Conservation (phyloP, 2,113 vertebrate genomes). For the Mesitornis unicolor region DNA sequence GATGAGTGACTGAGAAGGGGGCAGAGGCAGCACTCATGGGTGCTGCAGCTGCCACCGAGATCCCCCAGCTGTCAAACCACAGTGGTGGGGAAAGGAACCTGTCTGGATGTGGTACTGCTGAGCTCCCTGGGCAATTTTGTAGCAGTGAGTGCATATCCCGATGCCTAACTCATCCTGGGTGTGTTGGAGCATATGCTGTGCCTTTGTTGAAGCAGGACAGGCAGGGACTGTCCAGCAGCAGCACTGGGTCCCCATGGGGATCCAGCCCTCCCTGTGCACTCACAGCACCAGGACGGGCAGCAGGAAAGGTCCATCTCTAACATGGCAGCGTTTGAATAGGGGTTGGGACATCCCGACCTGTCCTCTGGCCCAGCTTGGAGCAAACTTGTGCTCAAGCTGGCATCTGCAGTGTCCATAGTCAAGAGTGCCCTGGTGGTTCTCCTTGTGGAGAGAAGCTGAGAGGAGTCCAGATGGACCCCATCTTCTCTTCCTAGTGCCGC, state of each 20-base stretch:
- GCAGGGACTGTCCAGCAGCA: not conserved
- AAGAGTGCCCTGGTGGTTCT: not conserved
- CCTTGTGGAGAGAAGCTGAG: not conserved
- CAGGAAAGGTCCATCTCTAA: not conserved
- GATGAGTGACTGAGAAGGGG: not conserved
- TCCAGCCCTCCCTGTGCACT: not conserved
- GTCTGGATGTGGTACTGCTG: not conserved
- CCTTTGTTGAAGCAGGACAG: rapidly evolving
- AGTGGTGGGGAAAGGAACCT: not conserved
- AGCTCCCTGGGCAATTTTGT: not conserved
- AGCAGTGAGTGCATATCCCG: not conserved
- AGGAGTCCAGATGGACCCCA: not conserved
- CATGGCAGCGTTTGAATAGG: rapidly evolving
- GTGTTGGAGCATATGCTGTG: not conserved
- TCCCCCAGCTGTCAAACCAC: rapidly evolving
- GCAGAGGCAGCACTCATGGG: not conserved
- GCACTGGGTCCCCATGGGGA: rapidly evolving
- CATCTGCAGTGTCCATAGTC: not conserved
- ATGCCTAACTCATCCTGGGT: not conserved
- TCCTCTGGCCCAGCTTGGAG: not conserved
- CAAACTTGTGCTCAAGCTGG: rapidly evolving
- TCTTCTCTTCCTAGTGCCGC: not conserved
- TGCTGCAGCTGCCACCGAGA: not conserved
- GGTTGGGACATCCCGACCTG: rapidly evolving
- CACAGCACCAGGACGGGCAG: rapidly evolving